Base-by-base conservation (phyloP, 2,888 invertebrate genomes). In the Polydrusus cervinus region DNA sequence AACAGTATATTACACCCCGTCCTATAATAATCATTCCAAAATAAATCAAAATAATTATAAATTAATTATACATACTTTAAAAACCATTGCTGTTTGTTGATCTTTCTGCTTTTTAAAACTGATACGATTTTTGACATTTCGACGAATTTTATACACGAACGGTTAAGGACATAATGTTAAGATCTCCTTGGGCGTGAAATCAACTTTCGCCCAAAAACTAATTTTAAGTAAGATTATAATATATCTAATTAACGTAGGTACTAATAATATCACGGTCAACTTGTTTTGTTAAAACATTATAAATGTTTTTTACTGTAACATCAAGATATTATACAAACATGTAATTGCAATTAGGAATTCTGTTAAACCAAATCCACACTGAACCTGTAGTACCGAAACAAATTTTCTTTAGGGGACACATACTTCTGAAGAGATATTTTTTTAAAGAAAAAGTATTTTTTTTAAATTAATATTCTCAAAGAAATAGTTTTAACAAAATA, bases 141-240 rank as follows among this genome's bases (percentile, higher is more conserved):
- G 7, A 34, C 64, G 55, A 75, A 68, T 71, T 75, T 75, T 75
- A 75, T 75, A 75, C 75, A 16, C 75, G 13, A 67, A 69, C 53
- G 30, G 49, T 7, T 67, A 65, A 71, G 71, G 49, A 67, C 62
- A 73, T 62, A 25, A 40, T 34, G 34, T 3, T 61, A 57, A 18
- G 43, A 69, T 74, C 67, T 73, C 74, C 74, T 74, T 74, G 74
- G 74, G 74, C 68, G 69, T 74, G 64, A 64, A 74, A 68, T 68
- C 69, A 69, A 74, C 74, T 74, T 74, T 74, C 74, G 68, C 74
- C 43, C 9, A 64, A 64, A 69, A 65, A 64, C 62, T 43, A 51
- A 14, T 60, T 16, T 14, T 18, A 57, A 38, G 53, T 53, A 64
- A 16, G 61, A 38, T 57, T 45, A 25, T 53, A 55, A 55, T 53